phyloP scores from a whole-genome alignment of 2,888 invertebrate species.

The Criorhina ranunculi region DNA sequence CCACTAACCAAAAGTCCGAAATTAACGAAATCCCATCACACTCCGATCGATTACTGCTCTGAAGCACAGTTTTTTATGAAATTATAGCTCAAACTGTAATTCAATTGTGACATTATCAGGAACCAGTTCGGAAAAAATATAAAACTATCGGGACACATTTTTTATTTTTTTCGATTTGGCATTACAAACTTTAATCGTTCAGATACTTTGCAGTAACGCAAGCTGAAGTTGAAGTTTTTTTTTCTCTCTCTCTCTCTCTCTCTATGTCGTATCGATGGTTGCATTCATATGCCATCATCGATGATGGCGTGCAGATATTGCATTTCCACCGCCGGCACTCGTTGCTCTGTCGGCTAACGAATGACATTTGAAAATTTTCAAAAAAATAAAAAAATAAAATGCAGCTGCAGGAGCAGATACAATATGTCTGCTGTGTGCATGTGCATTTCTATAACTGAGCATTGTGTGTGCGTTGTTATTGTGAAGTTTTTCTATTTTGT shows the following conservation, averaged over 20 bases:
- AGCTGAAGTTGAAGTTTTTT: constrained; percentile 8
- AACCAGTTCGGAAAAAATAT: constrained; percentile 7
- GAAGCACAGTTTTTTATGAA: constrained; percentile 7
- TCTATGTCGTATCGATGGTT: constrained; percentile 28
- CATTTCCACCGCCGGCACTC: constrained; percentile 11
- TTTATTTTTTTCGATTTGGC: constrained; percentile 41
- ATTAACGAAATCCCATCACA: background rate
- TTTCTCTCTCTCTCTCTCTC: background rate
- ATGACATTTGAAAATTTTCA: constrained; percentile 36
- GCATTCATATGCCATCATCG: constrained; percentile 48
- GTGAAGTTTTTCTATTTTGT: background rate
- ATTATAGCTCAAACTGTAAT: constrained; percentile 25
- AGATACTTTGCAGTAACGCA: constrained; percentile 48
- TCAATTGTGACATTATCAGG: constrained; percentile 44
- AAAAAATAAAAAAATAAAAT: background rate
- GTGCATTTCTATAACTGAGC: background rate
- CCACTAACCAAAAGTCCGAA: background rate
- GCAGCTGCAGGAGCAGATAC: constrained; percentile 1
- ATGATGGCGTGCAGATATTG: constrained; percentile 46
- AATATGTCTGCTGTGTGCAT: background rate
- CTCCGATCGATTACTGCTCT: constrained; percentile 4
- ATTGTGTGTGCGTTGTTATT: constrained; percentile 8
- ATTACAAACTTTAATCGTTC: constrained; percentile 57
- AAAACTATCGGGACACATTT: background rate
- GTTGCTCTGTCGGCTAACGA: constrained; percentile 25